Conservation (phyloP, 2,113 vertebrate genomes). For the Lophura nycthemera region DNA sequence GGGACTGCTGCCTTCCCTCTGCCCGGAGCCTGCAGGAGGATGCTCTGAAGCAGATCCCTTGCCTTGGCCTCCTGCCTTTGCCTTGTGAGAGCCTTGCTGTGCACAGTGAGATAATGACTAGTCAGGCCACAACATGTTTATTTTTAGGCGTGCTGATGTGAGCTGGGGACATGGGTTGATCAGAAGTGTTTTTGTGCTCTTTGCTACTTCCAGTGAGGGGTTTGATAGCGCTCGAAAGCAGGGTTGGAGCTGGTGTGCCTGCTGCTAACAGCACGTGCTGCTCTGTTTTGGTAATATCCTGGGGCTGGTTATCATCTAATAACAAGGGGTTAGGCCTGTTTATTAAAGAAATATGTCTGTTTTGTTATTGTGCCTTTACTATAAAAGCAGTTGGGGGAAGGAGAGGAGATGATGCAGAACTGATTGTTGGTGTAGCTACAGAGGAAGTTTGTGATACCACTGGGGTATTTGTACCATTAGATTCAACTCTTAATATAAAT, state of each 20-base stretch:
- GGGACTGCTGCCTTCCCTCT: rapidly evolving
- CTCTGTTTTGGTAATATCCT: conserved; percentile 36
- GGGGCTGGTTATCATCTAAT: neutral
- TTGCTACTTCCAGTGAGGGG: neutral
- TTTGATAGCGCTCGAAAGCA: neutral
- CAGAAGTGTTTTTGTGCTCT: neutral
- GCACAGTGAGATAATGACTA: neutral
- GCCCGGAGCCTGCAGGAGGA: neutral
- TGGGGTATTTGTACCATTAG: neutral
- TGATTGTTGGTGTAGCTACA: neutral
- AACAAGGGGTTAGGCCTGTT: conserved; percentile 22
- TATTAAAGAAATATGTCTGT: conserved; percentile 39
- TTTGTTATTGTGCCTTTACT: conserved; percentile 4
- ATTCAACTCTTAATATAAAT: neutral
- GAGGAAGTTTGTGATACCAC: neutral
- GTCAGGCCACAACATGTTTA: conserved; percentile 44
- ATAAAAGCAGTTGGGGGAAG: neutral
- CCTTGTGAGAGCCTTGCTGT: conserved; percentile 7
- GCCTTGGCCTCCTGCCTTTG: neutral
- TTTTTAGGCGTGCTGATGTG: conserved; percentile 14
- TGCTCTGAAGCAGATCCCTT: neutral
- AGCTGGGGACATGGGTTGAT: conserved; percentile 18
- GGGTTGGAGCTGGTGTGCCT: neutral
- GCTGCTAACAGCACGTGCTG: neutral
- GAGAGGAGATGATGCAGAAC: neutral